Base-by-base conservation (phyloP, 2,113 vertebrate species). In the Alectura lathami region DNA sequence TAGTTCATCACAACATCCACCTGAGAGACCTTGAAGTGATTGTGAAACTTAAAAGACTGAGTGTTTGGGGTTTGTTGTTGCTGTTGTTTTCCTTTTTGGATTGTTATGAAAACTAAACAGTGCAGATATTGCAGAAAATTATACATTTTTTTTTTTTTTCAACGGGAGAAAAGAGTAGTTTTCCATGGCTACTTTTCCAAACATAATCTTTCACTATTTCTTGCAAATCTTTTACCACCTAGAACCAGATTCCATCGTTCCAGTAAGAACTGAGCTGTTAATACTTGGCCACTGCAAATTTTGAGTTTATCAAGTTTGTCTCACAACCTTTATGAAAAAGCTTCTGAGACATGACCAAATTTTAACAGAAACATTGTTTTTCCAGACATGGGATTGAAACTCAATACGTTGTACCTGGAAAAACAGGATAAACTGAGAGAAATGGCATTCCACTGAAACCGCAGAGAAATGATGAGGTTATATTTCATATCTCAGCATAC, bases 341-440 rank as follows among this genome's bases (percentile, higher is more conserved):
- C 13, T 86, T 78, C 34, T 57, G 53, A 91, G 21, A 76, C 62
- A 82, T 30, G 62, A 89, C 45, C 30, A 64, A 73, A 73, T 69
- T 69, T 84, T 62, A 56, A 94, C 53, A 87, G 70, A 92, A 94
- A 89, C 78, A 87, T 45, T 79, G 57, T 69, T 96, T 97, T 94
- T 92, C 81, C 93, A 94, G 94, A 89, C 67, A 54, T 43, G 26
- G 78, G 70, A 91, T 76, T 94, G 93, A 95, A 97, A 95, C 45
- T 87, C 70, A 93, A 92, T 91, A 94, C 1, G 2, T 34, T 70
- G 32, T 95, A 96, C 89, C 93, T 93, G 84, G 84, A 89, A 96
- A 94, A 96, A 66, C 54, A 96, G 78, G 42, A 87, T 91, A 64
- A 88, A 76, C 77, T 17, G 40, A 85, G 56, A 87, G 63, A 85